Base-by-base conservation (phyloP, 2,888 invertebrate genomes). In the Unio pictorum region DNA sequence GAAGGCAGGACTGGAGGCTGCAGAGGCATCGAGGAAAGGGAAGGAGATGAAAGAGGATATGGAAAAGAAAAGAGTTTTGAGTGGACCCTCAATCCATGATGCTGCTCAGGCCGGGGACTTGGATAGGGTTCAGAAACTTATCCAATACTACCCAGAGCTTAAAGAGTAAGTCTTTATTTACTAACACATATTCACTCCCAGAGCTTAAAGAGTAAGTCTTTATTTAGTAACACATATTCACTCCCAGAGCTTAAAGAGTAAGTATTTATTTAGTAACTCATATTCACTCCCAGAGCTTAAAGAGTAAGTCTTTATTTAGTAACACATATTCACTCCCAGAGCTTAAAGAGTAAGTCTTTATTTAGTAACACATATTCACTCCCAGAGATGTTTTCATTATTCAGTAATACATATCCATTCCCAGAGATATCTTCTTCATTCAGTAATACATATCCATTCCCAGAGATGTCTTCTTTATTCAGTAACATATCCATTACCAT, bases 71-170 rank as follows among this genome's bases (percentile, higher is more conserved):
- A 68, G 73, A 55, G 56, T 85, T 8, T 63, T 76, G 58, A 67
- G 76, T 20, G 86, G 86, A 18, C 77, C 82, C 1, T 79, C 83
- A 1, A 83, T 89, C 20, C 87, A 88, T 75, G 83, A 86, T 66
- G 88, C 88, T 17, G 85, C 86, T 20, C 75, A 81, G 67, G 72
- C 71, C 34, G 87, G 87, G 4, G 79, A 88, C 65, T 73, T 88
- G 30, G 79, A 81, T 30, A 71, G 83, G 34, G 79, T 89, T 55
- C 86, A 86, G 73, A 76, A 81, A 69, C 76, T 88, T 20, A 62
- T 86, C 34, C 75, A 82, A 17, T 72, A 82, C 66, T 87, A 81
- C 65, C 82, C 84, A 55, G 85, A 86, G 45, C 81, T 85, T 81
- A 84, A 80, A 75, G 83, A 84, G 88, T 88, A 76, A 81, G 86